Conservation (phyloP, 2,113 vertebrate species). For the Podilymbus podiceps region DNA sequence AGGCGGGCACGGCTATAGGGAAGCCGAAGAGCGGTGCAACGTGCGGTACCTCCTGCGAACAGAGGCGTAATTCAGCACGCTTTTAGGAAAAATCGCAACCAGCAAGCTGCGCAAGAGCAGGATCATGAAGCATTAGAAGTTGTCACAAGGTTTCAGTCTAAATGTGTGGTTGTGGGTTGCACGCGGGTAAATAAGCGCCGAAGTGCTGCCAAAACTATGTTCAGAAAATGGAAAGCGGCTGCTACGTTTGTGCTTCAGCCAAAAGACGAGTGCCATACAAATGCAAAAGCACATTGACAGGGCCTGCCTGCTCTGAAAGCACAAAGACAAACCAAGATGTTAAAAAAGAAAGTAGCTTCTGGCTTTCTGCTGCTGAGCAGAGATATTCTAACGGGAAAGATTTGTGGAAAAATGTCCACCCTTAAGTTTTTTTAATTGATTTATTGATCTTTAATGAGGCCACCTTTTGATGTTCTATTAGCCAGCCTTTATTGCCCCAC, state of each 20-base stretch:
- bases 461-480: neutral
- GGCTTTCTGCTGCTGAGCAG: neutral
- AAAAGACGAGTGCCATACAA: neutral
- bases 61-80: neutral
- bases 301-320: neutral
- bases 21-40: neutral
- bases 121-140: neutral
- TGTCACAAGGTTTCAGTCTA: neutral
- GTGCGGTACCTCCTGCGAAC: fast-evolving
- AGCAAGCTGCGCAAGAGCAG: neutral
- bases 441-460: neutral
- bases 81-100: neutral
- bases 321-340: neutral
- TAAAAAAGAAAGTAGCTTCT: neutral
- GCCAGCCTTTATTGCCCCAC: neutral
- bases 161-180: neutral
- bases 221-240: neutral
- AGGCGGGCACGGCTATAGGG: neutral
- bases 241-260: neutral
- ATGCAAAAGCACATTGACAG: neutral
- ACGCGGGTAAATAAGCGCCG: neutral
- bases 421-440: neutral
- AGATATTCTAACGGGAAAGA: neutral
- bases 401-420: neutral
- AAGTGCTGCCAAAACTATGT: neutral